A percentile compares a stretch with the other conserved stretches of the same genome.
Conservation (phyloP, 2,113 vertebrate genomes). For the Platysternon megacephalum region DNA sequence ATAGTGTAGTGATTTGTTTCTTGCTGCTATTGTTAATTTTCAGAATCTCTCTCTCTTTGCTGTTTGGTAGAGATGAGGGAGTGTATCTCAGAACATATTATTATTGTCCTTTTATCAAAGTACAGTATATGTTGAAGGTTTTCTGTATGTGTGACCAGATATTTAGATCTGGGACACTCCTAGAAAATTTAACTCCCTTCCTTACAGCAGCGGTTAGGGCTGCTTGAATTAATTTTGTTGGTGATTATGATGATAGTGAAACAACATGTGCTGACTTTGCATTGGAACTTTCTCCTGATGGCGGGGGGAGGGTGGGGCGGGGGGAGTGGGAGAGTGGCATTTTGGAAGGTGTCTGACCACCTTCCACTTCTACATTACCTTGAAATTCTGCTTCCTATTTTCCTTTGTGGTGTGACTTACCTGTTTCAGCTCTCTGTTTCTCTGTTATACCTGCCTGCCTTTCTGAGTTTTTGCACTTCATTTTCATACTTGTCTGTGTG, state of each 20-base stretch:
- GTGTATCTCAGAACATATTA: not conserved
- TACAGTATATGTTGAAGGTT: not conserved
- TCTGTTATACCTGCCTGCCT: not conserved
- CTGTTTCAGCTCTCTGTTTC: not conserved
- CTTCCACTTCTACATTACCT: not conserved
- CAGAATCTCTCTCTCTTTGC: not conserved
- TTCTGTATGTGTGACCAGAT: not conserved
- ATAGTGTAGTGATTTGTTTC: not conserved
- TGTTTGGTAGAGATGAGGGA: not conserved
- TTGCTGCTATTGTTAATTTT: not conserved
- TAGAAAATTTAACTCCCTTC: not conserved
- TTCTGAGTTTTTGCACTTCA: not conserved
- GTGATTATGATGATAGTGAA: not conserved
- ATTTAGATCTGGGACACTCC: not conserved
- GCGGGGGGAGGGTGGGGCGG: too few relatives aligned
- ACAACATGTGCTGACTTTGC: not conserved
- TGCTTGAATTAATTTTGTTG: constrained; percentile 6
- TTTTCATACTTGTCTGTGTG: not conserved
- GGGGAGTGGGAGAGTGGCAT: not conserved
- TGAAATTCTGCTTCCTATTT: not conserved
- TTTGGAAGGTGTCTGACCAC: not conserved
- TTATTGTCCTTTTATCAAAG: not conserved
- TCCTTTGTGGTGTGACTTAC: not conserved
- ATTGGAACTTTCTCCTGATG: constrained; percentile 17
- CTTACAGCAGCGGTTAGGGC: not conserved